Percentiles rank a stretch among this genome's conserved stretches.
These are phyloP conservation scores for Acrocephalus kingi DNA, from an alignment of 2,113 vertebrate genomes.

Conservation along the genomic window DNA sequence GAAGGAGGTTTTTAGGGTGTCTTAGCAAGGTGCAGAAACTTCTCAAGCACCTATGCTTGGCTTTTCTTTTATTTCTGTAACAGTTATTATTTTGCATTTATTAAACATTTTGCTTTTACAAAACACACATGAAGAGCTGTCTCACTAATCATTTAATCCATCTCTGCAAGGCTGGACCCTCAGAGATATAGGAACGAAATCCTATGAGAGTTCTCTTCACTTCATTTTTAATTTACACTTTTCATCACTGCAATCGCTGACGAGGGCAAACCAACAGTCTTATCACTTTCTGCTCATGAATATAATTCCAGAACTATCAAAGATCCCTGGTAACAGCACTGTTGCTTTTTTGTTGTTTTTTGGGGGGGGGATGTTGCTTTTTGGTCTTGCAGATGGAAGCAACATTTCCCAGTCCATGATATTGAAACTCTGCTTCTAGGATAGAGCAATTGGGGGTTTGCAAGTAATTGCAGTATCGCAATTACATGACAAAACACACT, in stretches of 20 bases:
- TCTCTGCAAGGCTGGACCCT: too few species aligned
- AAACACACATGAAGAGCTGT: too few species aligned
- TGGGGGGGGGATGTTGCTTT: neutral
- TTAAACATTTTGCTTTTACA: too few species aligned
- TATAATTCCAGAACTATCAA: neutral
- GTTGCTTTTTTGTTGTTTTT: neutral
- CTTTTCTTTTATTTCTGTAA: too few species aligned
- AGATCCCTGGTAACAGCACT: neutral
- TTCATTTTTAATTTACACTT: neutral
- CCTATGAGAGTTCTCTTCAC: neutral
- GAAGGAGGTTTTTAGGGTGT: too few species aligned
- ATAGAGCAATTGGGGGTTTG: neutral
- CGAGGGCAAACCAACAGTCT: neutral
- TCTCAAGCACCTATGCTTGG: too few species aligned
- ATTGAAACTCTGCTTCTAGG: fast-evolving
- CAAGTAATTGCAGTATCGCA: neutral
- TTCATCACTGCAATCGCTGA: neutral
- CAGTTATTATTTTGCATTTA: too few species aligned
- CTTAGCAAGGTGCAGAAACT: too few species aligned
- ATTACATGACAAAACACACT: neutral
- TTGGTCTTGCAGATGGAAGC: neutral
- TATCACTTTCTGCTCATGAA: neutral
- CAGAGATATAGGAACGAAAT: too few species aligned
- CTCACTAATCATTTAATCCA: too few species aligned
- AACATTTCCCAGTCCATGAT: neutral